These are phyloP conservation scores for Nymphalis urticae DNA, from an alignment of 2,888 invertebrate species.

Conservation along the genomic window DNA sequence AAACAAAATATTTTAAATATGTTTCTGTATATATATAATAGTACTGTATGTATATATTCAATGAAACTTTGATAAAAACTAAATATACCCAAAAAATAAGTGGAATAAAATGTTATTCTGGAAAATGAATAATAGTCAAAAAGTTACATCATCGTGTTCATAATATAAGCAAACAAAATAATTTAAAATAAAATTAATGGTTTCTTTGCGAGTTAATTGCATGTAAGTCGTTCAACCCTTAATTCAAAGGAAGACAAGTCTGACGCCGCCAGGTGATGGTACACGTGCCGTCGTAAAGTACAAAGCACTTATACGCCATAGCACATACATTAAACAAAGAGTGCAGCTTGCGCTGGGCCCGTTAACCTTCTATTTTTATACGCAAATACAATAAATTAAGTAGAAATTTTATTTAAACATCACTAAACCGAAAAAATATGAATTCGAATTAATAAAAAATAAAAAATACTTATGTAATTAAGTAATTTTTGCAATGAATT, in stretches of 20 bases:
- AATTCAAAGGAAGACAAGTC: constrained; percentile 26
- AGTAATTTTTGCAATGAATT: too few species aligned
- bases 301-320: constrained; percentile 32
- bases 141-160: background rate
- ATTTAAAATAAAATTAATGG: background rate
- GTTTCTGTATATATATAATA: too few species aligned
- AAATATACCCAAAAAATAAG: background rate
- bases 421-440: background rate
- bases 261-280: constrained; percentile 31
- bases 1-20: too few species aligned
- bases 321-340: constrained; percentile 37
- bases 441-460: too few species aligned
- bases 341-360: constrained; percentile 38
- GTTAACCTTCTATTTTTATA: constrained; percentile 38
- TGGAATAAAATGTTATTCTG: too few species aligned
- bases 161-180: background rate
- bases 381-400: constrained; percentile 16
- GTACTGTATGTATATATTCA: too few species aligned
- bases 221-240: constrained; percentile 24
- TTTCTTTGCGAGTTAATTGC: constrained; percentile 16
- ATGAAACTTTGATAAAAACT: background rate
- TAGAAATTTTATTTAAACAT: constrained; percentile 4
- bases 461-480: too few species aligned
- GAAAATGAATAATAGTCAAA: background rate
- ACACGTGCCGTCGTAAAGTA: constrained; percentile 37